Base-by-base conservation (phyloP, 2,797 vertebrate species). In the Micrastur ruficollis region DNA sequence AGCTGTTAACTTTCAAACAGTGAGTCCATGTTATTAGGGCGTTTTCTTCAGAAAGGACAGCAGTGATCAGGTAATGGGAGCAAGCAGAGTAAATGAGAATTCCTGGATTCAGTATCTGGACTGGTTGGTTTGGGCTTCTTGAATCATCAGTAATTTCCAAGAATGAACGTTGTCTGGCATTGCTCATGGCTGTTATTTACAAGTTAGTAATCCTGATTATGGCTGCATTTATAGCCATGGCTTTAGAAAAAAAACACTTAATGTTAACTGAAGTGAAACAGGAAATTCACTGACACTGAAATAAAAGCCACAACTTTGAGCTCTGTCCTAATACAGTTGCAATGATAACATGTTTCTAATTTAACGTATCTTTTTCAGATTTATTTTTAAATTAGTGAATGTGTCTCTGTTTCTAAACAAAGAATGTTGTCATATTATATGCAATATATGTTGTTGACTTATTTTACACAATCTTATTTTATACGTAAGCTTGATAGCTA, bases 211-310 rank as follows among this genome's bases (percentile, higher is more conserved):
- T 76, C 34, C 15, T 63, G 58, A 65, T 68, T 63, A 81, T 40
- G 49, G 34, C 50, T 76, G 44, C 44, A 55, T 59, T 83, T 55
- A 31, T 36, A 81, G 40, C 34, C 53, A 49, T 20, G 47, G 36
- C 62, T 78, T 73, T 62, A 87, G 46, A 18, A 68, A 31, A 93
- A 79, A 61, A 68, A 3, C 7, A 23, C 19, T 63, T 75, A 46
- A 73, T 22, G 56, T 63, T 78, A 84, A 87, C 70, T 88, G 25
- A 90, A 80, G 55, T 76, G 87, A 92, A 90, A 94, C 84, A 91
- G 90, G 95, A 96, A 95, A 92, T 76, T 67, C 63, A 52, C 71
- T 47, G 44, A 63, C 44, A 52, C 58, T 67, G 49, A 90, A 90
- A 75, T 81, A 85, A 90, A 88, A 95, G 83, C 75, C 55, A 49